These are phyloP conservation scores for Panthera tigris DNA, from an alignment of 2,113 vertebrate genomes.

Conservation along the genomic window DNA sequence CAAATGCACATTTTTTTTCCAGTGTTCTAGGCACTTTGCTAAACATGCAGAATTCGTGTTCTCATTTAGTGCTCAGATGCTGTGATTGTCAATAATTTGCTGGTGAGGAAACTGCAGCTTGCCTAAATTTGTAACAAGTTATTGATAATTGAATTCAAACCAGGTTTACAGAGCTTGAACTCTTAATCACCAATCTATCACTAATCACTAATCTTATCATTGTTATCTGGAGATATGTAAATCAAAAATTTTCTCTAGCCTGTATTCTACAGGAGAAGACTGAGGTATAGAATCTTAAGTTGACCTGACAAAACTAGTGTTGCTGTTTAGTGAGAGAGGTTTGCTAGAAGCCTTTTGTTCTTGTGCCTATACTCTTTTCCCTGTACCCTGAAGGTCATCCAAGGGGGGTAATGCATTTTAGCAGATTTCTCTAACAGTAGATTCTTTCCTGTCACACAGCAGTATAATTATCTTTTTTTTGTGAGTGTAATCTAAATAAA, in stretches of 20 bases:
- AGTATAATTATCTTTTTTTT: constrained; percentile 64
- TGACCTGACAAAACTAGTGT: not conserved
- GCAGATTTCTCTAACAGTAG: constrained; percentile 1
- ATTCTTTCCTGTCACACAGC: constrained; percentile 52
- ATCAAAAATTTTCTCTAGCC: not conserved
- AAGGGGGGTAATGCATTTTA: not conserved
- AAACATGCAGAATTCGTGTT: not conserved
- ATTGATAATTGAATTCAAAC: not conserved
- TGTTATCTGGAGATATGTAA: not conserved
- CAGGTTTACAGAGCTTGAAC: not conserved
- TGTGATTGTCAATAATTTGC: not conserved
- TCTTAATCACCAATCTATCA: not conserved
- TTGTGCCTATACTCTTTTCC: not conserved
- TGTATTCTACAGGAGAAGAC: not conserved
- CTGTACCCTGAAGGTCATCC: not conserved
- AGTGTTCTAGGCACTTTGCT: not conserved
- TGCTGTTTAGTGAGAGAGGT: not conserved
- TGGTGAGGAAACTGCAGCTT: not conserved
- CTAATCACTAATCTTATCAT: not conserved
- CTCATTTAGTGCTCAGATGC: not conserved
- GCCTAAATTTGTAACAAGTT: not conserved
- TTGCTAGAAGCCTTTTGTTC: not conserved
- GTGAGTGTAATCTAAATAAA: constrained; percentile 59
- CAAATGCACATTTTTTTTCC: not conserved
- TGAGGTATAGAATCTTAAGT: not conserved